phyloP scores from a whole-genome alignment of 2,113 vertebrate genomes.

The Cariama cristata region DNA sequence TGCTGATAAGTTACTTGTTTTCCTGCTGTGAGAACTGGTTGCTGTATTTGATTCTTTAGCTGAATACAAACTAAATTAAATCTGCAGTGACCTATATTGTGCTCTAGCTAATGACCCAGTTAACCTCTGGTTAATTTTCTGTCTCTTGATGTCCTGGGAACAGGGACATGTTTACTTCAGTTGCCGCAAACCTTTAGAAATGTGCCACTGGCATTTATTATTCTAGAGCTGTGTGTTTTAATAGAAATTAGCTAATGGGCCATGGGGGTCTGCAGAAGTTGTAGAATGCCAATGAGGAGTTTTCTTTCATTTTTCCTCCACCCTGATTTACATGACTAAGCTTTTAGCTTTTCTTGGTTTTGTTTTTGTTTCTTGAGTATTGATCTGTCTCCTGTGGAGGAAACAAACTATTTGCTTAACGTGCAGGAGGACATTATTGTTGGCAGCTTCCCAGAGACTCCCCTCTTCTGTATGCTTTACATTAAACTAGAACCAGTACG shows the following conservation, averaged over 20 bases:
- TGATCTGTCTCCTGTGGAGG: conserved; percentile 72
- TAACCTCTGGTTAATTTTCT: conserved; percentile 77
- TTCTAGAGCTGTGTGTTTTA: conserved; percentile 71
- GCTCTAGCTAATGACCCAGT: conserved; percentile 73
- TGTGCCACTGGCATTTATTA: conserved; percentile 62
- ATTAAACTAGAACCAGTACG: background rate
- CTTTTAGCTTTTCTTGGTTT: conserved; percentile 69
- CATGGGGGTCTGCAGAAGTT: conserved; percentile 62
- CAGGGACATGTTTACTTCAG: conserved; percentile 72
- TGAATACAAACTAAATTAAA: conserved; percentile 77
- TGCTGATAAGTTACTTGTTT: conserved; percentile 70
- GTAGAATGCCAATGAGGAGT: conserved; percentile 74
- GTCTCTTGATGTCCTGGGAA: conserved; percentile 81
- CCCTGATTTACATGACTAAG: conserved; percentile 79
- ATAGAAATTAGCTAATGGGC: conserved; percentile 72
- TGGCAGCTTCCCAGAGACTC: conserved; percentile 51
- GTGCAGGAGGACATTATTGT: conserved; percentile 29
- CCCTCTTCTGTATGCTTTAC: background rate
- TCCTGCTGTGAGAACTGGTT: conserved; percentile 79
- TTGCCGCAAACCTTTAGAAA: conserved; percentile 77
- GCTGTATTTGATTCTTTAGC: conserved; percentile 68
- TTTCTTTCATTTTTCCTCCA: conserved; percentile 54
- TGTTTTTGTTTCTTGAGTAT: conserved; percentile 74
- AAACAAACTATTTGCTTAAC: conserved; percentile 74
- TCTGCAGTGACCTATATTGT: conserved; percentile 76